These are phyloP conservation scores for Saccostrea glomerata DNA, from an alignment of 1,140 invertebrate species.

Conservation along the genomic window DNA sequence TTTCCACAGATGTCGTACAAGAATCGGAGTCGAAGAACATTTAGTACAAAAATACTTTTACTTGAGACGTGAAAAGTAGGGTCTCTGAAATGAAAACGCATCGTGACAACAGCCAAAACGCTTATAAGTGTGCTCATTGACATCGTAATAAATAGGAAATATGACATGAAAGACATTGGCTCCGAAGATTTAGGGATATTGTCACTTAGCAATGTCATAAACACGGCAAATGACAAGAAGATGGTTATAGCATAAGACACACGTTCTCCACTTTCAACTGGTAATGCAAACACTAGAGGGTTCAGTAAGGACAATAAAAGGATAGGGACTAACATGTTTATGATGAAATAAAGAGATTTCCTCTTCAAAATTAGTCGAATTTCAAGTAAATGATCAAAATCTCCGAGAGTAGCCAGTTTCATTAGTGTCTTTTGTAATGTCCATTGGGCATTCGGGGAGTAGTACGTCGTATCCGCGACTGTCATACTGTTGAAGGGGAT, in stretches of 20 bases:
- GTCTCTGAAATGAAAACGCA: background rate
- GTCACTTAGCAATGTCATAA: conserved; percentile 81
- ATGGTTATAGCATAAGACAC: conserved; percentile 61
- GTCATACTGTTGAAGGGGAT: background rate
- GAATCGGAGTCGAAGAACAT: background rate
- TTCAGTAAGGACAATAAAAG: conserved; percentile 50
- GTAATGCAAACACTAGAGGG: conserved; percentile 57
- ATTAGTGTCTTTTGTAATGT: background rate
- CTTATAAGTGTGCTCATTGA: background rate
- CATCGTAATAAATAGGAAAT: conserved; percentile 28
- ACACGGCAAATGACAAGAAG: conserved; percentile 58
- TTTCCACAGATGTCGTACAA: background rate
- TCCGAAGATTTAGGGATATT: conserved; percentile 82
- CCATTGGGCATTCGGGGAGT: conserved; percentile 14
- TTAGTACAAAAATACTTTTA: background rate
- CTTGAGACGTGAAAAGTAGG: background rate
- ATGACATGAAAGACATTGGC: conserved; percentile 73
- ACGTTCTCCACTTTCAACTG: conserved; percentile 57
- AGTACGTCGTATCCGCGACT: background rate
- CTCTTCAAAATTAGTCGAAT: conserved; percentile 78
- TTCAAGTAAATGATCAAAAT: conserved; percentile 60
- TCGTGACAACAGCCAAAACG: conserved; percentile 11
- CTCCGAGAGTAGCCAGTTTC: background rate
- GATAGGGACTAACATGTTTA: conserved; percentile 55
- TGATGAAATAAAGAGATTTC: conserved; percentile 44